These are phyloP conservation scores for Brotula barbata DNA, from an alignment of 2,797 vertebrate species.

Conservation along the genomic window DNA sequence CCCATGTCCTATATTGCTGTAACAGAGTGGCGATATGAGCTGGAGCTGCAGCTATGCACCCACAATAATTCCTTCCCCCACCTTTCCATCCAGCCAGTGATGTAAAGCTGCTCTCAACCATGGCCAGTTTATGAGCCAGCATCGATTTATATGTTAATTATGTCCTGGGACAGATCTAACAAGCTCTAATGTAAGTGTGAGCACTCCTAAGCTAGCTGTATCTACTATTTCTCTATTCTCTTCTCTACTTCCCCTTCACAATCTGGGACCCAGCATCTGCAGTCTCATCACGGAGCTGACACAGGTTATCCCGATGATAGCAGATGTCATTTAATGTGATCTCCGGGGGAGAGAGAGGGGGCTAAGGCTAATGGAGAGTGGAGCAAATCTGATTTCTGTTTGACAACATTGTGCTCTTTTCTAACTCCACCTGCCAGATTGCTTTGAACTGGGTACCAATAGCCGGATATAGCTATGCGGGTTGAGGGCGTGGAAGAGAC, in stretches of 20 bases:
- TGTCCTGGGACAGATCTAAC: constrained; percentile 61
- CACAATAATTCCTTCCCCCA: constrained; percentile 25
- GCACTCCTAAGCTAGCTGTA: constrained; percentile 37
- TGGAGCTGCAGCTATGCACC: constrained; percentile 14
- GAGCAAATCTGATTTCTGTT: constrained; percentile 75
- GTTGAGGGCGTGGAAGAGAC: constrained; percentile 30
- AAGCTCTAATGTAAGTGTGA: constrained; percentile 63
- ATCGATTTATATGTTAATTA: constrained; percentile 78
- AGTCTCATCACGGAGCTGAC: constrained; percentile 65
- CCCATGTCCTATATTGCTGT: constrained; percentile 42
- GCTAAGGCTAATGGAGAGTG: constrained; percentile 71
- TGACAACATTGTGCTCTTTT: constrained; percentile 66
- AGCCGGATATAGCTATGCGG: constrained; percentile 33
- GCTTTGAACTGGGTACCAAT: constrained; percentile 48
- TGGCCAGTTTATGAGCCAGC: constrained; percentile 64
- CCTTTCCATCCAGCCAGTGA: constrained; percentile 34
- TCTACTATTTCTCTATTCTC: constrained; percentile 45
- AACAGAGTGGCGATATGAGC: constrained; percentile 44
- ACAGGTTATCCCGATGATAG: constrained; percentile 74
- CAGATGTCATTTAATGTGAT: constrained; percentile 79
- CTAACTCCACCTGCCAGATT: constrained; percentile 65
- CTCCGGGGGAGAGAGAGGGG: constrained; percentile 55
- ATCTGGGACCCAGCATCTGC: constrained; percentile 53
- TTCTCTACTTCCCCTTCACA: constrained; percentile 34
- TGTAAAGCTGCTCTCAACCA: constrained; percentile 42